These are phyloP conservation scores for Diplazon laetatorius DNA, from an alignment of 2,888 invertebrate species.

Conservation along the genomic window DNA sequence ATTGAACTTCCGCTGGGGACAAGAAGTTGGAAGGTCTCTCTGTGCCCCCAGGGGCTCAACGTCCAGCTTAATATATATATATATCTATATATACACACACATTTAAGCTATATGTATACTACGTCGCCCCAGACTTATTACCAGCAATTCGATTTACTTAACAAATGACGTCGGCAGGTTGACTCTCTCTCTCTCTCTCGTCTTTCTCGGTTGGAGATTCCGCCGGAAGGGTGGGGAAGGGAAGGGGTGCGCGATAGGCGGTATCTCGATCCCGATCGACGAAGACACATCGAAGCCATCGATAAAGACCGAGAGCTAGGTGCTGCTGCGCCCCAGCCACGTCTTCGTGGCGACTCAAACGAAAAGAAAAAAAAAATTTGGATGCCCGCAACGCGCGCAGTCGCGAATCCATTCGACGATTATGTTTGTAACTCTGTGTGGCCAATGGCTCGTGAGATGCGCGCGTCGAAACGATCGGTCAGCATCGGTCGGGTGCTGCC, in stretches of 20 bases:
- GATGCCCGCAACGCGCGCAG: slow-evolving; percentile 28
- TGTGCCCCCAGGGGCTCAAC: slow-evolving; percentile 22
- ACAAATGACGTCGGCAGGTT: slow-evolving; percentile 51
- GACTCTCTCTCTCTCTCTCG: too few species aligned
- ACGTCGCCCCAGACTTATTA: slow-evolving; percentile 51
- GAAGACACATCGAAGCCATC: slow-evolving; percentile 52
- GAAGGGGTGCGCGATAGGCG: slow-evolving; percentile 3
- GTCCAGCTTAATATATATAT: slow-evolving; percentile 8
- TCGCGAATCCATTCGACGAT: too few species aligned
- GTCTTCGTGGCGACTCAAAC: slow-evolving; percentile 7
- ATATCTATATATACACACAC: not conserved
- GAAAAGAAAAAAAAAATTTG: slow-evolving; percentile 22
- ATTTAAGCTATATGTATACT: not conserved
- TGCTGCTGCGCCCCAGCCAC: slow-evolving; percentile 31
- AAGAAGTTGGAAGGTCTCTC: slow-evolving; percentile 43
- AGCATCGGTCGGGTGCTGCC: too few species aligned
- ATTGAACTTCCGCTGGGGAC: slow-evolving; percentile 41
- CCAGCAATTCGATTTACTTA: slow-evolving; percentile 55
- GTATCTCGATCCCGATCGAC: slow-evolving; percentile 45
- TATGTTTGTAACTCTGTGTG: too few species aligned
- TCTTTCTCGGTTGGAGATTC: slow-evolving; percentile 33
- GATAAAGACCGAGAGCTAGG: slow-evolving; percentile 25
- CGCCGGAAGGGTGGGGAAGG: not conserved
- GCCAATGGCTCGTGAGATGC: too few species aligned
- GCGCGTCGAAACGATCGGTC: too few species aligned